These are phyloP conservation scores for Perccottus glenii DNA, from an alignment of 2,113 vertebrate species.

Conservation along the genomic window DNA sequence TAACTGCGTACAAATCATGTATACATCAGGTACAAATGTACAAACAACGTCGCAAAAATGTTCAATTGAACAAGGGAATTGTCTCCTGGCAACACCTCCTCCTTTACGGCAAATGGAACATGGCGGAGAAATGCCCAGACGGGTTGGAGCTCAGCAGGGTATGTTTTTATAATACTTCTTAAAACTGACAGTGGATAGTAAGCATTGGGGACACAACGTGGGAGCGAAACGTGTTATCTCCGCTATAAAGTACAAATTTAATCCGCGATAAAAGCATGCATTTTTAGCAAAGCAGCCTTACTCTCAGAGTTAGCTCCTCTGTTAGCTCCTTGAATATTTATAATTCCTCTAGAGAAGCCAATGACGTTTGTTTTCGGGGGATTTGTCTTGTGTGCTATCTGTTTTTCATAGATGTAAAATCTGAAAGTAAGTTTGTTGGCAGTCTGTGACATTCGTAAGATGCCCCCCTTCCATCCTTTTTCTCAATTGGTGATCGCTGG, in stretches of 20 bases:
- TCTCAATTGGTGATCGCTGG: neutral
- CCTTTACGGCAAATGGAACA: constrained; percentile 77
- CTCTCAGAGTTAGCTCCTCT: constrained; percentile 30
- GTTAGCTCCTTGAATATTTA: constrained; percentile 34
- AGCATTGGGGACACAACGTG: too few relatives aligned
- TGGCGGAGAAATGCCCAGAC: constrained; percentile 75
- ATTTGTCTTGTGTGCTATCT: neutral
- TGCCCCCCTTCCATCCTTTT: neutral
- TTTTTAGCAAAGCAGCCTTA: constrained; percentile 23
- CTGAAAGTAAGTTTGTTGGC: neutral
- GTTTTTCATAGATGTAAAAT: neutral
- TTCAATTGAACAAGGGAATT: constrained; percentile 12
- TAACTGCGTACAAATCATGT: neutral
- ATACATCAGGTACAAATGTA: neutral
- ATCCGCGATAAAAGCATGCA: neutral
- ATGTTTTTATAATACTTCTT: constrained; percentile 23
- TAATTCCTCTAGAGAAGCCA: constrained; percentile 10
- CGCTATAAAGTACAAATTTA: neutral
- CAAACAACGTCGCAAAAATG: constrained; percentile 20
- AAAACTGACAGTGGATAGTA: constrained; percentile 8
- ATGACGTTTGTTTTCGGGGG: too few relatives aligned
- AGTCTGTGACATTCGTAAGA: neutral
- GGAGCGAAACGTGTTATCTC: neutral
- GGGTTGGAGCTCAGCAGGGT: constrained; percentile 78
- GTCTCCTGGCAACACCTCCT: constrained; percentile 50